phyloP scores from a whole-genome alignment of 1,140 invertebrate species.

The Homalodisca vitripennis region DNA sequence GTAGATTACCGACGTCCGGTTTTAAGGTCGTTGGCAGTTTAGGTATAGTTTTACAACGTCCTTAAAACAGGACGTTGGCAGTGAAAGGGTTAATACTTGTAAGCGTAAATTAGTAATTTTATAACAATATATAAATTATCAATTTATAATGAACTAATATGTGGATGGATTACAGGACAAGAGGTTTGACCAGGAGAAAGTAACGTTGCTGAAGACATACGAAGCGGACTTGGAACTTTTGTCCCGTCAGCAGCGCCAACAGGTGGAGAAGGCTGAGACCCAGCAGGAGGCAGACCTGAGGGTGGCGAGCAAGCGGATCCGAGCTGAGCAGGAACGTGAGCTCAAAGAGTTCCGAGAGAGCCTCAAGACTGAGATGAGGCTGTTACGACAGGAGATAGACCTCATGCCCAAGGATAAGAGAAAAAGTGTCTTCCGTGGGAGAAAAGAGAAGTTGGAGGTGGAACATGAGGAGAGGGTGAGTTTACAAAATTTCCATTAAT shows the following conservation, averaged over 20 bases:
- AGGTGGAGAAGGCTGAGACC: constrained; percentile 89
- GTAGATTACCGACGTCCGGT: too few species aligned
- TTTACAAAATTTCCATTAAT: too few species aligned
- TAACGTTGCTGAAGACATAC: constrained; percentile 75
- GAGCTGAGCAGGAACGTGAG: constrained; percentile 92
- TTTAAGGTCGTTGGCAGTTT: too few species aligned
- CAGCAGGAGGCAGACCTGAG: constrained; percentile 89
- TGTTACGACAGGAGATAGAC: constrained; percentile 94
- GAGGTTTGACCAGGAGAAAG: constrained; percentile 80
- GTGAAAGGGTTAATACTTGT: too few species aligned
- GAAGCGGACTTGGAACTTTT: constrained; percentile 89
- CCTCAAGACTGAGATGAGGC: constrained; percentile 88
- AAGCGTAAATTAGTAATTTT: neutral
- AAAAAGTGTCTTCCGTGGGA: constrained; percentile 80
- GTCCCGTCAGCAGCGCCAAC: constrained; percentile 84
- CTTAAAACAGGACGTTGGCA: too few species aligned
- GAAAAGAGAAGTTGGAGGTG: constrained; percentile 82
- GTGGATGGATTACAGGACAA: constrained; percentile 57
- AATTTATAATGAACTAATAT: neutral
- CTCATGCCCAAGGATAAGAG: constrained; percentile 88
- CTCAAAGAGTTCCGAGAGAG: constrained; percentile 89
- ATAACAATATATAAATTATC: constrained; percentile 6
- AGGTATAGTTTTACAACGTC: too few species aligned
- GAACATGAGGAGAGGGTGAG: constrained; percentile 82
- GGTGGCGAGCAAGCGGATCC: constrained; percentile 77